Evolutionary conservation across 1,140 invertebrate species (phyloP).

Genomic region (Musca vetustissima): DNA sequence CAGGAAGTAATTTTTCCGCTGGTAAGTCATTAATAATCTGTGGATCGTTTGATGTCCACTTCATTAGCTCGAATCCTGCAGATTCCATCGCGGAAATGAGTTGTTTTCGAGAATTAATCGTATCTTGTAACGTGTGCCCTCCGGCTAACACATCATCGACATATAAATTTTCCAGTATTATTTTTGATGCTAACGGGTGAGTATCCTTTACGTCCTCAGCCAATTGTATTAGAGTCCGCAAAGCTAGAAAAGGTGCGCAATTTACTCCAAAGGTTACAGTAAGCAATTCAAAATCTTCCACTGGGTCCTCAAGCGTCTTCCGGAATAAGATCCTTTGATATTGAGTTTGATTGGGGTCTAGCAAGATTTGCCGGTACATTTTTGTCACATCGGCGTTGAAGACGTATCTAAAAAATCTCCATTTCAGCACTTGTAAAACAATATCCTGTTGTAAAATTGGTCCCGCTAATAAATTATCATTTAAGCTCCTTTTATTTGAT

Average conservation of each 20-base stretch:
- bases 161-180: constrained; percentile 4
- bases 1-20: not conserved
- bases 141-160: not conserved
- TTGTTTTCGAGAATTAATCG: too few relatives aligned
- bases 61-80: not conserved
- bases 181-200: not conserved
- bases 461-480: constrained; percentile 13
- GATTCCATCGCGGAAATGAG: too few relatives aligned
- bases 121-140: too few relatives aligned
- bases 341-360: not conserved
- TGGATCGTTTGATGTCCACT: not conserved
- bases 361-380: constrained; percentile 15
- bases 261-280: not conserved
- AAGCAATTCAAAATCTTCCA: not conserved
- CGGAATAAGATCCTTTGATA: constrained; percentile 17
- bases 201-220: not conserved
- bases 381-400: constrained; percentile 8
- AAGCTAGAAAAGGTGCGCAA: constrained; percentile 10
- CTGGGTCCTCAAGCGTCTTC: not conserved
- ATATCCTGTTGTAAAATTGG: constrained; percentile 6
- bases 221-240: not conserved
- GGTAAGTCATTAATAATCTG: not conserved
- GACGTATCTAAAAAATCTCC: not conserved
- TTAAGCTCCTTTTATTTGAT: not conserved
- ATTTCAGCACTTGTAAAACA: not conserved